Conservation (phyloP, 2,113 vertebrate species). For the Acrocephalus kingi region DNA sequence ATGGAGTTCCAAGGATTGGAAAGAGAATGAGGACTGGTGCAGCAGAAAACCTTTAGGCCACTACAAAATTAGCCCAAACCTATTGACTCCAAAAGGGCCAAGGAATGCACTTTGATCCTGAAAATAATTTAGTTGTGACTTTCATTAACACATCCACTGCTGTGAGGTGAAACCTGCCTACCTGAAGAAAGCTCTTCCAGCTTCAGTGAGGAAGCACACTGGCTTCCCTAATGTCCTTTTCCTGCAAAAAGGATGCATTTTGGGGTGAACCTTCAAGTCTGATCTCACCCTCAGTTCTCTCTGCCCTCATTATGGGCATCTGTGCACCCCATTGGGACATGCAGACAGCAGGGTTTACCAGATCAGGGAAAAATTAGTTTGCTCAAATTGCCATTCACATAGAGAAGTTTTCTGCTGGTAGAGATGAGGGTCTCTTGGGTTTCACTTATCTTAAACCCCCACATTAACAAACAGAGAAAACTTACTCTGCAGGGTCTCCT, state of each 20-base stretch:
- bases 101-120: neutral
- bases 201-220: neutral
- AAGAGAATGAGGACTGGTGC: neutral
- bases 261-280: neutral
- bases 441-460: neutral
- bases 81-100: neutral
- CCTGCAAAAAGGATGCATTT: neutral
- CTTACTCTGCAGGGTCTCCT: neutral
- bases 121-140: neutral
- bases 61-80: neutral
- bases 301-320: fast-evolving
- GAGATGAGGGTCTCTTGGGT: neutral
- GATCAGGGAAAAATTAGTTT: neutral
- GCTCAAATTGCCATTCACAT: neutral
- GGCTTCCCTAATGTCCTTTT: neutral
- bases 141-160: neutral
- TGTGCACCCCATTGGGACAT: neutral
- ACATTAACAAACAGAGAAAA: neutral
- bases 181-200: neutral
- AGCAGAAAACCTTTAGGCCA: neutral
- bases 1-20: neutral
- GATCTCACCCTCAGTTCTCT: neutral
- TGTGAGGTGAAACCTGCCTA: neutral
- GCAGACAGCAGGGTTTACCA: neutral
- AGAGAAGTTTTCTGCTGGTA: neutral